These are phyloP conservation scores for Prionailurus bengalensis DNA, from an alignment of 2,113 vertebrate genomes.

Conservation along the genomic window DNA sequence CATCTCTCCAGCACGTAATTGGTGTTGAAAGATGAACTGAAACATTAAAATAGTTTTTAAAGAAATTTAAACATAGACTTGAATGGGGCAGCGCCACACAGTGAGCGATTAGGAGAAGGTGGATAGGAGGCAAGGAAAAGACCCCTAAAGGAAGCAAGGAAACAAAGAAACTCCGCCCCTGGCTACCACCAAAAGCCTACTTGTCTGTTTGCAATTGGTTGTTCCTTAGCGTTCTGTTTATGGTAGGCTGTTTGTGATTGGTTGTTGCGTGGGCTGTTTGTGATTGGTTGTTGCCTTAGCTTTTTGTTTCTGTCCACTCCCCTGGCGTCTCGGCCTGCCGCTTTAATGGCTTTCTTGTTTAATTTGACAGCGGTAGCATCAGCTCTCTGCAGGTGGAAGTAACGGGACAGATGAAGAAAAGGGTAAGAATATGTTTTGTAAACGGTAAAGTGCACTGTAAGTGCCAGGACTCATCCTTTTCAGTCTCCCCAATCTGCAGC, in stretches of 20 bases:
- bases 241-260: neutral
- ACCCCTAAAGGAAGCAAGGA: fast-evolving
- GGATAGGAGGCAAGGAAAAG: too few relatives aligned
- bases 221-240: neutral
- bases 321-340: fast-evolving
- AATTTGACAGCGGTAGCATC: neutral
- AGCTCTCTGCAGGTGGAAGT: fast-evolving
- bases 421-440: neutral
- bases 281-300: neutral
- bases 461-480: too few relatives aligned
- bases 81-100: neutral
- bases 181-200: fast-evolving
- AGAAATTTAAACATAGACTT: neutral
- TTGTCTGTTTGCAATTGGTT: neutral
- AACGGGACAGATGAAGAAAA: neutral
- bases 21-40: neutral
- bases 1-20: neutral
- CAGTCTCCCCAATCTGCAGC: neutral
- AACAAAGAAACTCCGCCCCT: fast-evolving
- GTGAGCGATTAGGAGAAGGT: fast-evolving
- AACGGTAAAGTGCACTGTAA: too few relatives aligned
- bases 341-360: neutral
- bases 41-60: neutral
- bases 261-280: neutral
- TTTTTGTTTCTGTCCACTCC: neutral